Conservation (phyloP, 2,113 vertebrate species). For the Nycticebus coucang region DNA sequence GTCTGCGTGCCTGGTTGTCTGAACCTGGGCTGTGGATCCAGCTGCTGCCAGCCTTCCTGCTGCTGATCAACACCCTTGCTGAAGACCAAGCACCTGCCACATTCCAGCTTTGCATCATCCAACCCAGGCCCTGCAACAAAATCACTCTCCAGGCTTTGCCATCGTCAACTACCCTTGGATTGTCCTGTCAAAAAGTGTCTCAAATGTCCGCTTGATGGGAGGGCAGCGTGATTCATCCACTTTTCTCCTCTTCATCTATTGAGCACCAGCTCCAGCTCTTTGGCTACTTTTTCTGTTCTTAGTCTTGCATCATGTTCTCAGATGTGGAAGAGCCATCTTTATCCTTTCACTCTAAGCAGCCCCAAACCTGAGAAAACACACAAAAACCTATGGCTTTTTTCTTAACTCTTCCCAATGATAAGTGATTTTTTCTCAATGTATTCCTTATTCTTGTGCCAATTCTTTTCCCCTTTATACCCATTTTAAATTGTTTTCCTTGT, state of each 20-base stretch:
- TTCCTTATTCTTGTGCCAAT: not conserved
- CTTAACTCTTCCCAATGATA: not conserved
- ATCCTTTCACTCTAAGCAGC: not conserved
- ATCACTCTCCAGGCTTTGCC: too few relatives aligned
- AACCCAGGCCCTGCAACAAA: too few relatives aligned
- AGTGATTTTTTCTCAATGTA: not conserved
- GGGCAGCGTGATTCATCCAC: not conserved
- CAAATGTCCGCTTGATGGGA: not conserved
- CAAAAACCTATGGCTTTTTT: not conserved
- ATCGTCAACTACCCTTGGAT: not conserved
- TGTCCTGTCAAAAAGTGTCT: too few relatives aligned
- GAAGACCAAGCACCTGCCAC: not conserved
- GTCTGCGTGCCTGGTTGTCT: not conserved
- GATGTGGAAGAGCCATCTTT: not conserved
- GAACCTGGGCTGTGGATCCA: not conserved
- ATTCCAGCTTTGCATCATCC: too few relatives aligned
- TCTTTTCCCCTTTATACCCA: not conserved
- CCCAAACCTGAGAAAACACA: too few relatives aligned
- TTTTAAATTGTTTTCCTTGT: not conserved
- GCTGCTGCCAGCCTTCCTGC: not conserved
- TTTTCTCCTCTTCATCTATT: too few relatives aligned
- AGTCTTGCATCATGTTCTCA: not conserved
- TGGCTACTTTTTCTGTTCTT: not conserved
- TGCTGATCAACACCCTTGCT: not conserved
- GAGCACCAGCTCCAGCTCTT: not conserved